These are phyloP conservation scores for Eilema caniola DNA, from an alignment of 2,888 invertebrate genomes.

Conservation along the genomic window DNA sequence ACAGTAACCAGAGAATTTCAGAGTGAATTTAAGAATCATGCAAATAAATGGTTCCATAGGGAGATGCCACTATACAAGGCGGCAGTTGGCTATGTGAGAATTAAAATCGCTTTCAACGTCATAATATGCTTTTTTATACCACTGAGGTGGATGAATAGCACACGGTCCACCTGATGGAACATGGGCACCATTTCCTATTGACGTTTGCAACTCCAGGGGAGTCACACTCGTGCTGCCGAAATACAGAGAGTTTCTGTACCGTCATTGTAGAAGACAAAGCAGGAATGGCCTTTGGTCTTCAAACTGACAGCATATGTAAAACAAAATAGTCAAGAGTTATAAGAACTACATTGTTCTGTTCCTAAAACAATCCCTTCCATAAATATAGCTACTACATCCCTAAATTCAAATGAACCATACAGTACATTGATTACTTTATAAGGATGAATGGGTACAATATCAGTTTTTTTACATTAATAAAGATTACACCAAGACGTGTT, in stretches of 20 bases:
- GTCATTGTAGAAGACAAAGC: no score
- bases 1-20: no score
- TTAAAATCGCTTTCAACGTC: neutral
- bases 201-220: no score
- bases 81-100: neutral
- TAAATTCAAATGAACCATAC: neutral
- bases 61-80: neutral
- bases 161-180: no score
- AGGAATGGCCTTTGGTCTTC: no score
- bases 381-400: neutral
- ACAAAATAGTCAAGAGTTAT: neutral
- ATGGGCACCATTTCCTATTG: no score
- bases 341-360: neutral
- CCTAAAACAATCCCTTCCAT: neutral
- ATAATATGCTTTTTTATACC: no score
- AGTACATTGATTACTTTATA: neutral
- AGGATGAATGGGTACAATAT: neutral
- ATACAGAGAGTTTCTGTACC: no score
- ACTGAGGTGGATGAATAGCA: no score
- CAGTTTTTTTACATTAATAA: neutral
- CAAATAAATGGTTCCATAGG: neutral
- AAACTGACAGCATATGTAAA: no score
- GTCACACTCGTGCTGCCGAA: no score
- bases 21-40: neutral
- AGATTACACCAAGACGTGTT: neutral